Evolutionary conservation across 2,113 vertebrate species (phyloP).

Genomic region (Tragelaphus scriptus): DNA sequence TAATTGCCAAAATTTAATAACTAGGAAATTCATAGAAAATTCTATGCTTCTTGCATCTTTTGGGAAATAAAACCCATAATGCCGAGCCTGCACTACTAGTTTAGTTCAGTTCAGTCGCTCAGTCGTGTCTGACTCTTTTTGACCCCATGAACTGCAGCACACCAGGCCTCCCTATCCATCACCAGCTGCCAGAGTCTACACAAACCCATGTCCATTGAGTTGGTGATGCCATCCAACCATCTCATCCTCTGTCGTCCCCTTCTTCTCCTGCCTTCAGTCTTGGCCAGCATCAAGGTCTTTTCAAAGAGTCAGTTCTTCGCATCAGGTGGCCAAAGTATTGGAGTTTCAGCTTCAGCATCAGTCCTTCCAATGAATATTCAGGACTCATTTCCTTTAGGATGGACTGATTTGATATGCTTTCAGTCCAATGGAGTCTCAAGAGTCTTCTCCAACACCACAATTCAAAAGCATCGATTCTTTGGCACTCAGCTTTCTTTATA

Average conservation of each 20-base stretch:
- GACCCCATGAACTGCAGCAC: accelerated
- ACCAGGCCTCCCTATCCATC: background rate
- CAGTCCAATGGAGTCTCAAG: background rate
- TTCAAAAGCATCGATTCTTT: background rate
- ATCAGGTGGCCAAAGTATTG: background rate
- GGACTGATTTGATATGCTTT: background rate
- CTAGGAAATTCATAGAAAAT: background rate
- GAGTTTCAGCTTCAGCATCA: background rate
- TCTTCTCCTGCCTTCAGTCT: background rate
- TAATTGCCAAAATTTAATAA: background rate
- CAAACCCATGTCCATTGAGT: background rate
- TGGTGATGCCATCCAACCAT: accelerated
- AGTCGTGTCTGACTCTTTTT: accelerated
- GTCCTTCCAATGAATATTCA: background rate
- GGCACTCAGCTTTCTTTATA: background rate
- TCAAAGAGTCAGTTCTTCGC: background rate
- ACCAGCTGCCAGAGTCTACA: background rate
- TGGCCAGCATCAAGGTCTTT: background rate
- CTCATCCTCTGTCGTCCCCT: background rate
- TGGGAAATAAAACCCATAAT: background rate
- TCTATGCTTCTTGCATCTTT: background rate
- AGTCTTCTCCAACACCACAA: background rate
- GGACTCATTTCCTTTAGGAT: background rate
- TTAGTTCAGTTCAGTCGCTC: background rate
- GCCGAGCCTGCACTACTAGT: background rate